Evolutionary conservation across 2,113 vertebrate genomes (phyloP).

Genomic region (Oncorhynchus keta): DNA sequence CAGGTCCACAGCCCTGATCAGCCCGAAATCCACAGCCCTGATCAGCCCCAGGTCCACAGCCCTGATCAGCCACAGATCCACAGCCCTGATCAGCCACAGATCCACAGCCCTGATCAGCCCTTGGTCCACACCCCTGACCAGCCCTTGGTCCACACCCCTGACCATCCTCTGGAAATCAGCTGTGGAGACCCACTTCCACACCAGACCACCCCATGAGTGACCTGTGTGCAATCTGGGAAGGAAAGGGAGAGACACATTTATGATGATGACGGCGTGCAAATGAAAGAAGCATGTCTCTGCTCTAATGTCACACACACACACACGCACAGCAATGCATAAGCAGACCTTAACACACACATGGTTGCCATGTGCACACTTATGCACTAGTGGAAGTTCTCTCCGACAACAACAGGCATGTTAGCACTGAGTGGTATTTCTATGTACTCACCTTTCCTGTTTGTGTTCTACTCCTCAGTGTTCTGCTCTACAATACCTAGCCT

Average conservation of each 20-base stretch:
- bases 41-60: background rate
- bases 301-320: background rate
- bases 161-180: conserved; percentile 63
- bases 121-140: too few species aligned
- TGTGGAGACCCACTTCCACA: conserved; percentile 32
- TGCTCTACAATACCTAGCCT: background rate
- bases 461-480: too few species aligned
- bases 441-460: background rate
- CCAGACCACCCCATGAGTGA: too few species aligned
- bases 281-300: background rate
- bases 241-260: background rate
- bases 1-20: too few species aligned
- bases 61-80: background rate
- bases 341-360: conserved; percentile 2
- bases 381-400: background rate
- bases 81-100: background rate
- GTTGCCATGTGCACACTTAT: background rate
- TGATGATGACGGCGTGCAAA: background rate
- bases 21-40: background rate
- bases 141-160: conserved; percentile 12
- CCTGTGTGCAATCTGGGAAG: background rate
- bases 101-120: background rate
- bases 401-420: background rate
- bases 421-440: too few species aligned
- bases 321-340: conserved; percentile 9